Conservation (phyloP, 2,888 invertebrate species). For the Nomada fucata region DNA sequence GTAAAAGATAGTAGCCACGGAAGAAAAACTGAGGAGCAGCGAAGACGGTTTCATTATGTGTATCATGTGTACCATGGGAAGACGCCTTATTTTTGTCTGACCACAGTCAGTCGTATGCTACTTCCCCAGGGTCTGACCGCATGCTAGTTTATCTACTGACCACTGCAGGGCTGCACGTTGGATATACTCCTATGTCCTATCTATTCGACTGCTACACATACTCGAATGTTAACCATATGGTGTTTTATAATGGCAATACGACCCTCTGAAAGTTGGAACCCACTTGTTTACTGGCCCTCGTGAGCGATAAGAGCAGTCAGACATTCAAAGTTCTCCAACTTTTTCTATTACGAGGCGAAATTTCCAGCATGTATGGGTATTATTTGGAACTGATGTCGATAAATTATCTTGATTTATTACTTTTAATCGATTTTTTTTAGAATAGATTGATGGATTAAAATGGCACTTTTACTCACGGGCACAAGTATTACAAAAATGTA, state of each 20-base stretch:
- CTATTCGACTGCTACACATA: background rate
- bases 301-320: too few species aligned
- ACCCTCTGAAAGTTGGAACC: background rate
- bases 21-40: background rate
- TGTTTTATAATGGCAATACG: background rate
- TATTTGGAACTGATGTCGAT: too few species aligned
- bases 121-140: slow-evolving; percentile 9
- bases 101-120: background rate
- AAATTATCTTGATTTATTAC: too few species aligned
- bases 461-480: too few species aligned
- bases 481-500: too few species aligned
- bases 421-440: too few species aligned
- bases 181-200: background rate
- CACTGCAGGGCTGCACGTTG: background rate
- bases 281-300: too few species aligned
- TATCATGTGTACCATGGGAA: background rate
- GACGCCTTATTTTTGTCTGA: background rate
- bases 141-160: slow-evolving; percentile 2
- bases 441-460: too few species aligned
- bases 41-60: background rate
- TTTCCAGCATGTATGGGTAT: background rate
- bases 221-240: background rate
- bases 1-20: background rate
- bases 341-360: background rate
- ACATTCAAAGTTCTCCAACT: background rate